A percentile compares a stretch with the other conserved stretches of the same genome.
Evolutionary conservation across 1,140 invertebrate genomes (phyloP).

Genomic region (Pachypeltis micranthus): DNA sequence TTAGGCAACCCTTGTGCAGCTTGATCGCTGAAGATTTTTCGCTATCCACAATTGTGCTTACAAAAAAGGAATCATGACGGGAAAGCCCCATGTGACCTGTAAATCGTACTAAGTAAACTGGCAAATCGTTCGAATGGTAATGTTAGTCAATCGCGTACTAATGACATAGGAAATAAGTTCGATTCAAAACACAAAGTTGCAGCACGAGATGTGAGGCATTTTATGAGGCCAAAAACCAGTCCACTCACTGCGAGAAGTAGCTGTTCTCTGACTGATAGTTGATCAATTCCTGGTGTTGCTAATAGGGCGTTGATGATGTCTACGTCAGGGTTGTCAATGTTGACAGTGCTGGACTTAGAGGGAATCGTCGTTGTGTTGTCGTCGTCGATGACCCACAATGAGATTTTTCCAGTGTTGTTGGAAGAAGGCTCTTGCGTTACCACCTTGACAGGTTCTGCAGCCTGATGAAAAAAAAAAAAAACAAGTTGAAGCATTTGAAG

Average conservation of each 20-base stretch:
- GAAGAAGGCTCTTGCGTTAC: slow-evolving; percentile 6
- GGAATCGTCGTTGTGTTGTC: not conserved
- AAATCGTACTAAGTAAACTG: too few species aligned
- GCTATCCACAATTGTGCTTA: too few species aligned
- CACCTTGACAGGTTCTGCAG: not conserved
- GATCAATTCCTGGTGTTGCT: slow-evolving; percentile 17
- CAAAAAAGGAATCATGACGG: too few species aligned
- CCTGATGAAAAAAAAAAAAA: not conserved
- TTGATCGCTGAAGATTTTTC: too few species aligned
- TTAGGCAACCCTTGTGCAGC: too few species aligned
- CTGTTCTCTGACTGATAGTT: slow-evolving; percentile 20
- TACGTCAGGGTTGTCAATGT: slow-evolving; percentile 15
- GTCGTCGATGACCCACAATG: slow-evolving; percentile 23
- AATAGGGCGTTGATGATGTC: slow-evolving; percentile 22
- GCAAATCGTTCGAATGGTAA: too few species aligned
- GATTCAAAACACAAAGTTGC: too few species aligned
- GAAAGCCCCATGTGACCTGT: too few species aligned
- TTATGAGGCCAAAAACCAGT: too few species aligned
- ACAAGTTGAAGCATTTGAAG: too few species aligned
- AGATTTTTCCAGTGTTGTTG: slow-evolving; percentile 23
- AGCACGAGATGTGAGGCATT: not conserved
- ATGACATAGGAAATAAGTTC: too few species aligned
- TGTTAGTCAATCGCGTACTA: too few species aligned
- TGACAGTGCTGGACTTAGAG: not conserved
- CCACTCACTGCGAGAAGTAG: slow-evolving; percentile 23